These are phyloP conservation scores for Coreoperca whiteheadi DNA, from an alignment of 2,113 vertebrate genomes.

Conservation along the genomic window DNA sequence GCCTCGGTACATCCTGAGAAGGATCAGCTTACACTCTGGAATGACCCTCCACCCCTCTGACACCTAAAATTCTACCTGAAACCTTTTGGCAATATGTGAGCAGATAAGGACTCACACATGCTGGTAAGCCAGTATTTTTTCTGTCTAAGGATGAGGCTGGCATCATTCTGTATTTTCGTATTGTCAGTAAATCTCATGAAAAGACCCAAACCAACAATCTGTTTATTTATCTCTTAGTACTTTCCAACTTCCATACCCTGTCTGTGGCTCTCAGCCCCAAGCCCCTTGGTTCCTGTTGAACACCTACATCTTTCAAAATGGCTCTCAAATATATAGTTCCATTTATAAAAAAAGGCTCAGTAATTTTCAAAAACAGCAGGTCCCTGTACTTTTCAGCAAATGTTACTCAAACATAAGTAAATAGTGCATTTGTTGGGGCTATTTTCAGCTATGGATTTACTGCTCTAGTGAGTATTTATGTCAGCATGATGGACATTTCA, in stretches of 20 bases:
- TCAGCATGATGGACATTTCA: background rate
- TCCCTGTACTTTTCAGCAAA: background rate
- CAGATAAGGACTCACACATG: background rate
- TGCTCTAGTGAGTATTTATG: background rate
- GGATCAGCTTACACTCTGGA: conserved; percentile 22
- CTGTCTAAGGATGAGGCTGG: background rate
- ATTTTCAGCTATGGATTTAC: background rate
- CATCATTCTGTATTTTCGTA: background rate
- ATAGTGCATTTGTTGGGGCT: background rate
- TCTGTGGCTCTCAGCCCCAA: background rate
- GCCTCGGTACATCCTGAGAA: background rate
- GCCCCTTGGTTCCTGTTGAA: background rate
- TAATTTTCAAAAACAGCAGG: background rate
- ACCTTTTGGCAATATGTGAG: background rate
- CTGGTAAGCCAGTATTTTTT: background rate
- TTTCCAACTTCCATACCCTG: background rate
- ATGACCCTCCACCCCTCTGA: background rate
- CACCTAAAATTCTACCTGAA: conserved; percentile 13
- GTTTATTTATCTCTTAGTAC: background rate
- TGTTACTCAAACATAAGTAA: background rate
- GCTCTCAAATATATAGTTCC: background rate
- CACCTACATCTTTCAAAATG: background rate
- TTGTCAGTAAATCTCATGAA: background rate
- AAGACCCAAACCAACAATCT: background rate
- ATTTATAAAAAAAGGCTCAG: background rate